Conservation (phyloP, 2,888 invertebrate species). For the Sclerodermus sp. region DNA sequence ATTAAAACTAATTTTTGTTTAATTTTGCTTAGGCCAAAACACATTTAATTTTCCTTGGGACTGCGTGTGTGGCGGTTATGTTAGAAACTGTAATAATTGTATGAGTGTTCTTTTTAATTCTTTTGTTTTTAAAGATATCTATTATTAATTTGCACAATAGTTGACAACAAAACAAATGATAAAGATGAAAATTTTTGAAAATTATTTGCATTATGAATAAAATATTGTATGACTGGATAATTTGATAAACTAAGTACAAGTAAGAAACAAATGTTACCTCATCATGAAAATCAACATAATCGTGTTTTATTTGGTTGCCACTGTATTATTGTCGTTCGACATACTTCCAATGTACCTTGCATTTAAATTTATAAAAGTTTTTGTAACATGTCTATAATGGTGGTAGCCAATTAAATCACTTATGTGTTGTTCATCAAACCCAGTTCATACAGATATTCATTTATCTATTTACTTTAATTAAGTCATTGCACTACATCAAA, state of each 20-base stretch:
- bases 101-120: no score
- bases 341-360: slow-evolving; percentile 50
- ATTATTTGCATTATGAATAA: slow-evolving; percentile 55
- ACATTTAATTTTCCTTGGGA: no score
- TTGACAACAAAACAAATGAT: slow-evolving; percentile 14
- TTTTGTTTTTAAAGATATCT: slow-evolving; percentile 42
- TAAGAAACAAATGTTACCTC: slow-evolving; percentile 60
- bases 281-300: slow-evolving; percentile 53
- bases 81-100: no score
- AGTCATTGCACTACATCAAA: slow-evolving; percentile 60
- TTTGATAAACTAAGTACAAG: slow-evolving; percentile 59
- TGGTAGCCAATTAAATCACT: slow-evolving; percentile 32
- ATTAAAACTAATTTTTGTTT: no score
- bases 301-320: slow-evolving; percentile 41
- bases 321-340: slow-evolving; percentile 37
- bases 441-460: slow-evolving; percentile 57
- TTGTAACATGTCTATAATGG: slow-evolving; percentile 30
- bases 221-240: slow-evolving; percentile 57
- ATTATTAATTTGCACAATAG: slow-evolving; percentile 46
- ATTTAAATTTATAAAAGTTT: slow-evolving; percentile 43
- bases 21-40: no score
- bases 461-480: slow-evolving; percentile 58
- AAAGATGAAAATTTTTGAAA: slow-evolving; percentile 25
- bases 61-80: no score
- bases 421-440: slow-evolving; percentile 53